These are phyloP conservation scores for Cecropterus lyciades DNA, from an alignment of 1,140 invertebrate genomes.

Conservation along the genomic window DNA sequence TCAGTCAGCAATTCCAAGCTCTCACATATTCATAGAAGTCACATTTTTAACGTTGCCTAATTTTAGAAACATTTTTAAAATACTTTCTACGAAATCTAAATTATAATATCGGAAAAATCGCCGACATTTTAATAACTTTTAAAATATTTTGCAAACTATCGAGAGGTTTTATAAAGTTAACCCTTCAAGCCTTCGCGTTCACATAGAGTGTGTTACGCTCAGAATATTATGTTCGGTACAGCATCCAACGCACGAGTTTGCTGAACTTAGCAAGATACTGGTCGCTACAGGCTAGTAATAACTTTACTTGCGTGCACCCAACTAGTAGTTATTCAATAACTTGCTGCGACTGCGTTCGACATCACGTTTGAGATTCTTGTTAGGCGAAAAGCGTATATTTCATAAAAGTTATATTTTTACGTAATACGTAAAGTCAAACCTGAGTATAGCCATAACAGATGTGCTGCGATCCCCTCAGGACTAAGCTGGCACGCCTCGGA, in stretches of 20 bases:
- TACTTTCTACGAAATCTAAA: background rate
- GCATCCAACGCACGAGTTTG: background rate
- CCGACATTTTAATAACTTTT: background rate
- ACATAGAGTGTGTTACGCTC: background rate
- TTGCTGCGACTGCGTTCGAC: background rate
- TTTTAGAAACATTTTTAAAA: too few species aligned
- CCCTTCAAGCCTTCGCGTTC: background rate
- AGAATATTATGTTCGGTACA: background rate
- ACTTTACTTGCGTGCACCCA: background rate
- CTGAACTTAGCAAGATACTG: background rate
- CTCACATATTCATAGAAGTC: too few species aligned
- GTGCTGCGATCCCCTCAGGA: too few species aligned
- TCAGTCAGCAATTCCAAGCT: too few species aligned
- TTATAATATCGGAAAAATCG: too few species aligned
- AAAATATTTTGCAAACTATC: background rate
- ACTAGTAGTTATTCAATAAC: background rate
- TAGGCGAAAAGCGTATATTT: too few species aligned
- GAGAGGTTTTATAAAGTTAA: background rate
- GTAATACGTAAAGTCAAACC: too few species aligned
- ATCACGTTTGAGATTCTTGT: background rate
- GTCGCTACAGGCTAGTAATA: background rate
- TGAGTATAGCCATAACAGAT: too few species aligned
- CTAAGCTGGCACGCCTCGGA: too few species aligned
- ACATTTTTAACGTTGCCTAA: too few species aligned
- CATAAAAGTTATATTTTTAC: too few species aligned